Evolutionary conservation across 2,888 invertebrate species (phyloP).

Genomic region (Thereva nobilitata): DNA sequence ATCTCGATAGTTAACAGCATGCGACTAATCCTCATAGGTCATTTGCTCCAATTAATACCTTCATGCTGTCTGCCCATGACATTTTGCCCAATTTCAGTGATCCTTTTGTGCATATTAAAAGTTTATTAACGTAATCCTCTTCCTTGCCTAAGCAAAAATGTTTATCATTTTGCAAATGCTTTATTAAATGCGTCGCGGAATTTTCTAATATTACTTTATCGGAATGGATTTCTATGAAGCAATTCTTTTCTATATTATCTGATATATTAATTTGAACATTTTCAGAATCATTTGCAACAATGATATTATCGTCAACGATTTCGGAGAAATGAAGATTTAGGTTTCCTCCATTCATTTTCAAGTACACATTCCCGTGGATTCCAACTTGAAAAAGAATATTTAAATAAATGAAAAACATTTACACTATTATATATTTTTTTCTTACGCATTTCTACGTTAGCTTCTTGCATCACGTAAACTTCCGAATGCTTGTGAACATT

Average conservation of each 20-base stretch:
- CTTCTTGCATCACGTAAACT: constrained; percentile 50
- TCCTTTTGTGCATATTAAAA: constrained; percentile 48
- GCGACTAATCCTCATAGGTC: too few relatives aligned
- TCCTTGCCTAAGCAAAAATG: constrained; percentile 48
- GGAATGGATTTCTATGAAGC: constrained; percentile 49
- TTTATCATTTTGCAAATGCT: constrained; percentile 47
- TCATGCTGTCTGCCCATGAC: constrained; percentile 52
- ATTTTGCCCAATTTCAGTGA: constrained; percentile 52
- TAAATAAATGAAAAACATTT: background rate
- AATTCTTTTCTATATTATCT: constrained; percentile 51
- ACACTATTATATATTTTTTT: background rate
- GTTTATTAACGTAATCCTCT: constrained; percentile 45
- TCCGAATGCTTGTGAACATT: constrained; percentile 54
- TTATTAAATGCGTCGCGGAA: constrained; percentile 49
- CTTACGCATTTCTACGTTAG: constrained; percentile 54
- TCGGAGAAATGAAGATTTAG: constrained; percentile 54
- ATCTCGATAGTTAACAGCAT: too few relatives aligned
- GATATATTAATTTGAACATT: constrained; percentile 53
- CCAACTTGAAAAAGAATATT: constrained; percentile 48
- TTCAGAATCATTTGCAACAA: constrained; percentile 48
- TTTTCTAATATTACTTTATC: constrained; percentile 48
- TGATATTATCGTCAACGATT: constrained; percentile 50
- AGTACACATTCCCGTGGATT: constrained; percentile 53
- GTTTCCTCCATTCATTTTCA: constrained; percentile 51
- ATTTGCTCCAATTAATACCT: too few relatives aligned